phyloP scores from a whole-genome alignment of 2,888 invertebrate species.

The Pheosia tremula region DNA sequence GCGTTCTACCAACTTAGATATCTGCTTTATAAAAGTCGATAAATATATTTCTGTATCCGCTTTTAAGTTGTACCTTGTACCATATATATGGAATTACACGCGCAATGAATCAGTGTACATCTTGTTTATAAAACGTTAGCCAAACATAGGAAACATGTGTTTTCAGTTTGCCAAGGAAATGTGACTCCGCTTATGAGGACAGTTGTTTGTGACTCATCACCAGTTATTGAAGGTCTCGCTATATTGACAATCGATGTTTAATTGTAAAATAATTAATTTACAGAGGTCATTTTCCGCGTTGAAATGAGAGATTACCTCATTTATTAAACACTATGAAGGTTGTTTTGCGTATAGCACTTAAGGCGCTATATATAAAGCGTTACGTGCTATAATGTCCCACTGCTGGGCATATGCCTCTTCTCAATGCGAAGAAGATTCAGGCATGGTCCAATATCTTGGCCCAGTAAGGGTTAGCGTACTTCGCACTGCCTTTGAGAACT shows the following conservation, averaged over 20 bases:
- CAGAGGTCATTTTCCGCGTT: background rate
- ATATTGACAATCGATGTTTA: background rate
- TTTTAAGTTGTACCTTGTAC: slow-evolving; percentile 22
- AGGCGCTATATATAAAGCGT: too few species aligned
- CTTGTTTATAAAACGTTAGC: slow-evolving; percentile 51
- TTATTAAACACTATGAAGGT: background rate
- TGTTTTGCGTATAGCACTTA: background rate
- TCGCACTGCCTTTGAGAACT: too few species aligned
- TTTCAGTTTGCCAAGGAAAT: slow-evolving; percentile 41
- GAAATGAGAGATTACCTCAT: background rate
- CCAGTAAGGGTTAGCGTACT: too few species aligned
- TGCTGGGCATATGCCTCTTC: too few species aligned
- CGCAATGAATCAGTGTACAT: slow-evolving; percentile 52
- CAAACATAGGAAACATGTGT: slow-evolving; percentile 49
- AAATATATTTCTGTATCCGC: slow-evolving; percentile 16
- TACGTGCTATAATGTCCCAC: too few species aligned
- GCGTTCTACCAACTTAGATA: too few species aligned
- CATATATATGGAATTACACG: slow-evolving; percentile 38
- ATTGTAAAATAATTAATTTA: background rate
- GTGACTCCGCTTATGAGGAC: slow-evolving; percentile 29
- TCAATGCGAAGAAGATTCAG: too few species aligned
- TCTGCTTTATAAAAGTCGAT: too few species aligned
- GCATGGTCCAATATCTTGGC: too few species aligned
- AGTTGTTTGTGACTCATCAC: slow-evolving; percentile 25
- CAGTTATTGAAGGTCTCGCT: background rate